Evolutionary conservation across 2,797 vertebrate species (phyloP), one percentile per base, ranked within the genome.

Genomic region (Carapus acus): DNA sequence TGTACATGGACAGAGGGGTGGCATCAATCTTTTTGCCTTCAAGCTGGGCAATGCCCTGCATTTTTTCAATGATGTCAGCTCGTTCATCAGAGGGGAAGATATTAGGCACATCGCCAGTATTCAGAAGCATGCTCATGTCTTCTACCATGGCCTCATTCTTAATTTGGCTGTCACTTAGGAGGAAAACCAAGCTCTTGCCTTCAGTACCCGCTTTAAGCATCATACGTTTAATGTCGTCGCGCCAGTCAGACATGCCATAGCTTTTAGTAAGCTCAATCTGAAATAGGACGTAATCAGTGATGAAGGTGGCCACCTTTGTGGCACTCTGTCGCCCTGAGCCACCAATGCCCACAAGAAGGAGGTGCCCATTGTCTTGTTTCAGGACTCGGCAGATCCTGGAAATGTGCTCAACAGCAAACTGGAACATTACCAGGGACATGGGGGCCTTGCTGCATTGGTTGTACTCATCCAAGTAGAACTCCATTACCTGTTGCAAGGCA

Each of bases 341-440:
- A 0, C 93, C 93, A 0, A 97, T 85, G 2, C 94, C 94, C 17
- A 96, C 91, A 9, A 96, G 49, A 3, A 98, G 62, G 45, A 93
- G 74, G 67, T 98, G 93, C 0, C 94, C 94, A 0, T 90, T 93
- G 51, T 93, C 87, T 67, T 98, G 95, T 47, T 94, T 94, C 53
- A 98, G 74, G 3, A 96, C 93, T 1, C 94, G 85, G 62, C 93
- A 95, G 44, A 96, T 94, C 55, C 93, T 89, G 0, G 94, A 97
- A 69, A 97, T 82, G 67, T 98, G 95, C 75, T 98, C 94, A 1
- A 94, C 92, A 29, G 93, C 93, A 39, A 94, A 96, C 74, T 83
- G 88, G 84, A 96, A 98, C 92, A 97, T 91, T 14, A 98, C 93
- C 41, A 98, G 81, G 37, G 90, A 83, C 94, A 96, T 94, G 0